These are phyloP conservation scores for Ennomos fuscantarius DNA, from an alignment of 2,888 invertebrate genomes.

Conservation along the genomic window DNA sequence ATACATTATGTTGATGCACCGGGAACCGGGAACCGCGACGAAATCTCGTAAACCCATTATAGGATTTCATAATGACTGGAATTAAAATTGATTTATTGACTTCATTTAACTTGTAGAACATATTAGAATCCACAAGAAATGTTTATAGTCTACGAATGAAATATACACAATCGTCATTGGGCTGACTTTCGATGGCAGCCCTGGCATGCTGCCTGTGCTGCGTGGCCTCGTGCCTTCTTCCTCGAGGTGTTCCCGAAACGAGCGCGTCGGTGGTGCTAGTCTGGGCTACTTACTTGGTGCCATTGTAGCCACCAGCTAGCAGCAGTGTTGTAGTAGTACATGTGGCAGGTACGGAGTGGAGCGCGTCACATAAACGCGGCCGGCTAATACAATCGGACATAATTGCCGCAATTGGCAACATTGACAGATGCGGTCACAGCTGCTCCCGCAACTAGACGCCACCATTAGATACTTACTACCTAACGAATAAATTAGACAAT, in stretches of 20 bases:
- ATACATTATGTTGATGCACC: slow-evolving; percentile 22
- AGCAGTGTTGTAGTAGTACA: too few species aligned
- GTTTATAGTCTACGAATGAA: background rate
- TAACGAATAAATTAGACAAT: background rate
- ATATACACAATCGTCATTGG: background rate
- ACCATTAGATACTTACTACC: background rate
- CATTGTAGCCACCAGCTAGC: too few species aligned
- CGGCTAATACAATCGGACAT: slow-evolving; percentile 14
- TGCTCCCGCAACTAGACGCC: slow-evolving; percentile 18
- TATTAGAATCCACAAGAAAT: slow-evolving; percentile 7
- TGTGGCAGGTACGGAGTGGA: too few species aligned
- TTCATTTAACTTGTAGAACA: slow-evolving; percentile 4
- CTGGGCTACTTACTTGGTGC: too few species aligned
- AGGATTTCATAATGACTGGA: slow-evolving; percentile 19
- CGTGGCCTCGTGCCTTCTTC: background rate
- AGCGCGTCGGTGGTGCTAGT: too few species aligned
- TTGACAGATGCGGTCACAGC: slow-evolving; percentile 29
- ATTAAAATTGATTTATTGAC: slow-evolving; percentile 28
- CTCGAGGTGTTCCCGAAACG: background rate
- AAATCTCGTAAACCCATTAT: slow-evolving; percentile 22
- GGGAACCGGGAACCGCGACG: slow-evolving; percentile 8
- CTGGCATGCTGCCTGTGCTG: background rate
- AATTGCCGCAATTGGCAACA: slow-evolving; percentile 29
- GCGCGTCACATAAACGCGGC: too few species aligned
- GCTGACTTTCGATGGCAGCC: background rate